These are phyloP conservation scores for Augochlorella aurata DNA, from an alignment of 2,888 invertebrate genomes.

Conservation along the genomic window DNA sequence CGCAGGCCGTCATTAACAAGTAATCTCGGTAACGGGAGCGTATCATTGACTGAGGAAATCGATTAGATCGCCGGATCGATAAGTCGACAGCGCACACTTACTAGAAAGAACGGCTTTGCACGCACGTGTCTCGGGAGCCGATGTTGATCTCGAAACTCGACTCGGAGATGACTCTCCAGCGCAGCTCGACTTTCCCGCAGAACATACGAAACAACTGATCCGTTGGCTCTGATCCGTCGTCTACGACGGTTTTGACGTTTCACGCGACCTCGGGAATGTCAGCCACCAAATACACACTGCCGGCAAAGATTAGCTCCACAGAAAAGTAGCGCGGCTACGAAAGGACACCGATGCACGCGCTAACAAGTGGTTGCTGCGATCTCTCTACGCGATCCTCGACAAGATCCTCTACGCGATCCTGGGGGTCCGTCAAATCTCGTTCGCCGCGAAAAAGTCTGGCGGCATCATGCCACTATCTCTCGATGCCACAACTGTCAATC, in stretches of 20 bases:
- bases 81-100: slow-evolving; percentile 25
- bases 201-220: not conserved
- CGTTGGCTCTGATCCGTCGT: not conserved
- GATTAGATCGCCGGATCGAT: slow-evolving; percentile 36
- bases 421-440: not conserved
- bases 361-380: slow-evolving; percentile 10
- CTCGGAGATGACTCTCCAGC: not conserved
- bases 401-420: not conserved
- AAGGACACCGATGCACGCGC: not conserved
- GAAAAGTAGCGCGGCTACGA: not conserved
- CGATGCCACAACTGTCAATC: slow-evolving; percentile 19
- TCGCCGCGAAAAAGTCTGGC: not conserved
- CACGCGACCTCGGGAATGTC: not conserved
- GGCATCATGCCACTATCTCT: not conserved
- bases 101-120: slow-evolving; percentile 32
- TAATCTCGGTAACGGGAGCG: slow-evolving; percentile 6
- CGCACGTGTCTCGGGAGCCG: slow-evolving; percentile 54
- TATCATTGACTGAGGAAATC: slow-evolving; percentile 9
- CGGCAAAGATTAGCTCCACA: slow-evolving; percentile 6
- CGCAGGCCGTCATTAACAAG: not conserved
- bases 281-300: not conserved
- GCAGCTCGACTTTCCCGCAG: not conserved
- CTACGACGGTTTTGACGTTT: not conserved
- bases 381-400: not conserved
- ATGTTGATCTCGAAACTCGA: slow-evolving; percentile 3